Conservation (phyloP, 2,888 invertebrate genomes). For the Diabrotica balteata region DNA sequence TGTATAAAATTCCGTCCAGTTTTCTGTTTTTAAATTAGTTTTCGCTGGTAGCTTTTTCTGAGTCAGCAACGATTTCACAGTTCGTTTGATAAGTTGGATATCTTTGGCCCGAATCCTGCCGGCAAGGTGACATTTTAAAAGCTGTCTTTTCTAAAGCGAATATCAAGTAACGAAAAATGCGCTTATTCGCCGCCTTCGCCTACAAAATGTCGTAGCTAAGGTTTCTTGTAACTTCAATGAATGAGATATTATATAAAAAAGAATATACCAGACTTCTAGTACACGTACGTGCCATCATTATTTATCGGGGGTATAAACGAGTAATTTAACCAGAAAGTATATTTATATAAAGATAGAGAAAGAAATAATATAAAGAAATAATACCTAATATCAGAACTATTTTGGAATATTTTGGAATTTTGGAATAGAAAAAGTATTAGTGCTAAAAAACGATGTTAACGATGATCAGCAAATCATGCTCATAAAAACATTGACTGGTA, state of each 20-base stretch:
- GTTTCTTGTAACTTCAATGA: slow-evolving; percentile 14
- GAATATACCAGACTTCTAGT: slow-evolving; percentile 8
- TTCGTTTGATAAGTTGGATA: slow-evolving; percentile 26
- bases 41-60: slow-evolving; percentile 1
- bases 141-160: slow-evolving; percentile 22
- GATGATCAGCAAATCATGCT: no score
- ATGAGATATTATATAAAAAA: slow-evolving; percentile 15
- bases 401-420: no score
- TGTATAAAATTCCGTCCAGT: slow-evolving; percentile 2
- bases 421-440: no score
- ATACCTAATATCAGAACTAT: no score
- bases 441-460: no score
- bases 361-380: no score
- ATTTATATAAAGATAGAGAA: no score
- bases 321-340: no score
- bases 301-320: no score
- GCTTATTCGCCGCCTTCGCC: slow-evolving; percentile 18
- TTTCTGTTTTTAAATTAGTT: slow-evolving; percentile 12
- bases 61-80: slow-evolving; percentile 24
- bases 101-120: slow-evolving; percentile 3
- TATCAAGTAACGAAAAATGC: slow-evolving; percentile 30
- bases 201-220: slow-evolving; percentile 21
- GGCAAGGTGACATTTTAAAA: slow-evolving; percentile 31
- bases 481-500: no score
- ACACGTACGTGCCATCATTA: not conserved